Conservation (phyloP, 2,888 invertebrate species). For the Phengaris arion region DNA sequence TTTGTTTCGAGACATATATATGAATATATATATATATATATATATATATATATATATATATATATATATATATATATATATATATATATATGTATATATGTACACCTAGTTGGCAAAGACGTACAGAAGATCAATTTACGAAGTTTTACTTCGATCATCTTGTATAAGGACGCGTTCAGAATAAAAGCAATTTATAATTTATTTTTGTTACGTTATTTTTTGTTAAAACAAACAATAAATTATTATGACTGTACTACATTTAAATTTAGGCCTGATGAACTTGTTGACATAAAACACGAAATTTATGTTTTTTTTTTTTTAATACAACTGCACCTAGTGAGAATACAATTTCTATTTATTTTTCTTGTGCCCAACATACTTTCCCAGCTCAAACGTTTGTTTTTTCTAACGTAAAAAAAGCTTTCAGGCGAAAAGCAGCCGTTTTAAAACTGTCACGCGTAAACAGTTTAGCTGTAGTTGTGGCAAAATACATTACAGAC, state of each 20-base stretch:
- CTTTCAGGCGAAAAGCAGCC: no score
- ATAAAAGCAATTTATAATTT: neutral
- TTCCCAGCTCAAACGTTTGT: neutral
- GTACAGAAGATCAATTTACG: slow-evolving; percentile 63
- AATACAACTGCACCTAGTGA: neutral
- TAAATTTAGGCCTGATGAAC: no score
- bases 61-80: slow-evolving; percentile 11
- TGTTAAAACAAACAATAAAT: no score
- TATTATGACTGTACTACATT: neutral
- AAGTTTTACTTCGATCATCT: slow-evolving; percentile 49
- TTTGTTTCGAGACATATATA: slow-evolving; percentile 26
- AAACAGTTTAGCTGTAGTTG: no score
- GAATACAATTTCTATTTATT: neutral
- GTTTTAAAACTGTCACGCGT: no score
- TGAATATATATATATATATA: neutral
- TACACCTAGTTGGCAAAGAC: slow-evolving; percentile 28
- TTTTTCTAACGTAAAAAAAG: neutral
- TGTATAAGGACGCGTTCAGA: slow-evolving; percentile 18
- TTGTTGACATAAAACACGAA: neutral
- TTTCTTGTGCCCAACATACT: neutral
- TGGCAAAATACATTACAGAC: no score
- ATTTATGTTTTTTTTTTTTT: neutral
- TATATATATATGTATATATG: neutral
- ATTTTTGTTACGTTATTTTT: neutral
- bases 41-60: slow-evolving; percentile 14